phyloP scores from a whole-genome alignment of 1,140 invertebrate genomes.

The Drosophila hydei region DNA sequence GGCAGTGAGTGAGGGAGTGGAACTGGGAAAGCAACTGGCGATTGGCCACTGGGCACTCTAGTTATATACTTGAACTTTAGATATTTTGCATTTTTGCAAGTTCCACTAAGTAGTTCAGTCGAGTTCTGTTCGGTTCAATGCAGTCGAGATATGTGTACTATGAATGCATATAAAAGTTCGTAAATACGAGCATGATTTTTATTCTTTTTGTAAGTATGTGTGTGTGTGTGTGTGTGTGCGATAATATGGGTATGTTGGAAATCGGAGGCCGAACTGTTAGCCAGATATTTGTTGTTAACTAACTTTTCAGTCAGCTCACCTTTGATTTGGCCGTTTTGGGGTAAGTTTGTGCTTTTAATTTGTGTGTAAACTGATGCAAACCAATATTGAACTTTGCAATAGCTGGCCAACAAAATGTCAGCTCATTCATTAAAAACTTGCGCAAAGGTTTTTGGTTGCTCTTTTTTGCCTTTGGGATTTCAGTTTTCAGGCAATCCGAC shows the following conservation, averaged over 20 bases:
- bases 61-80: constrained; percentile 49
- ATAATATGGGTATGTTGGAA: constrained; percentile 12
- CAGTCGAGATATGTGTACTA: constrained; percentile 4
- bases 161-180: not conserved
- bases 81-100: constrained; percentile 55
- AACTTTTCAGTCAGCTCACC: constrained; percentile 56
- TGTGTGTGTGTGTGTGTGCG: too few species aligned
- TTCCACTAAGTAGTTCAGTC: constrained; percentile 69
- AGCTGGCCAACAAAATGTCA: constrained; percentile 67
- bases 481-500: constrained; percentile 43
- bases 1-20: not conserved
- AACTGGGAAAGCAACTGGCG: constrained; percentile 1
- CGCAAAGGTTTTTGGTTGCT: constrained; percentile 51
- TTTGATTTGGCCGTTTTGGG: constrained; percentile 26
- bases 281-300: constrained; percentile 55
- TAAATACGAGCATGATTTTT: constrained; percentile 18
- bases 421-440: constrained; percentile 76
- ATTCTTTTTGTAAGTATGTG: too few species aligned
- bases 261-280: constrained; percentile 8
- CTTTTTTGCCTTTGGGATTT: constrained; percentile 27
- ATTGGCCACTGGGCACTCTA: constrained; percentile 3
- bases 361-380: constrained; percentile 74
- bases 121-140: constrained; percentile 12
- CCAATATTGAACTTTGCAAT: constrained; percentile 75
- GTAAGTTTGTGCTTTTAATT: constrained; percentile 59